Conservation (phyloP, 2,113 vertebrate genomes). For the Corythaixoides concolor region DNA sequence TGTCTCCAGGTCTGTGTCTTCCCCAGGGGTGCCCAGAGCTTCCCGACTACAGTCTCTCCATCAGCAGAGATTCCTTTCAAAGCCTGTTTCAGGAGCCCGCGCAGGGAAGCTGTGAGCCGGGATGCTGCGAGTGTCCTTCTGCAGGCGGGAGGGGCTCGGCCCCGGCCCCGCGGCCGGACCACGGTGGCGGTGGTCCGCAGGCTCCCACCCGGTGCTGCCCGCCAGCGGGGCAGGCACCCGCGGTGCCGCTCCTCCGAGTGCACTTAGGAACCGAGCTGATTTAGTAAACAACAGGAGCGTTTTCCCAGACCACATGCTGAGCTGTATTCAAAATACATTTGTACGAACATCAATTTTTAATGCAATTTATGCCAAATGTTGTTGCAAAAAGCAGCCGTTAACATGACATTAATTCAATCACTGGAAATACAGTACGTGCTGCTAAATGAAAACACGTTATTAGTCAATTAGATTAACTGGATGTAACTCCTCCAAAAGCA, state of each 20-base stretch:
- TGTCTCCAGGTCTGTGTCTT: not conserved
- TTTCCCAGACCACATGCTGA: slow-evolving; percentile 57
- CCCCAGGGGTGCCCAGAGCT: not conserved
- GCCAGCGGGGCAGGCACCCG: not conserved
- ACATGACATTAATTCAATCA: slow-evolving; percentile 72
- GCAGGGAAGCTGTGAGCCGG: not conserved
- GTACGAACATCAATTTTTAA: slow-evolving; percentile 73
- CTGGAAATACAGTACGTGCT: slow-evolving; percentile 65
- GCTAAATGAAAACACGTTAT: slow-evolving; percentile 66
- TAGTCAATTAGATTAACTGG: slow-evolving; percentile 69
- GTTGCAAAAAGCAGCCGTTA: slow-evolving; percentile 67
- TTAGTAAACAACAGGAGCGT: slow-evolving; percentile 42
- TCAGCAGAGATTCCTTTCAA: not conserved
- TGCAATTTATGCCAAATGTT: slow-evolving; percentile 71
- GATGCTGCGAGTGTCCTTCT: not conserved
- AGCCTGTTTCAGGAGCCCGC: not conserved
- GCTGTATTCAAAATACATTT: slow-evolving; percentile 68
- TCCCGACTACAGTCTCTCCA: not conserved
- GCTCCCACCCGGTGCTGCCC: not conserved
- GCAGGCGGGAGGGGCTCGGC: no score
- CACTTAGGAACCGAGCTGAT: not conserved
- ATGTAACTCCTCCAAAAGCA: slow-evolving; percentile 48
- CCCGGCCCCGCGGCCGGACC: no score
- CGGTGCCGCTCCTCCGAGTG: fast-evolving
- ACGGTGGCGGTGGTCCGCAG: not conserved